phyloP scores from a whole-genome alignment of 1,140 invertebrate genomes.

The Drosophila persimilis region DNA sequence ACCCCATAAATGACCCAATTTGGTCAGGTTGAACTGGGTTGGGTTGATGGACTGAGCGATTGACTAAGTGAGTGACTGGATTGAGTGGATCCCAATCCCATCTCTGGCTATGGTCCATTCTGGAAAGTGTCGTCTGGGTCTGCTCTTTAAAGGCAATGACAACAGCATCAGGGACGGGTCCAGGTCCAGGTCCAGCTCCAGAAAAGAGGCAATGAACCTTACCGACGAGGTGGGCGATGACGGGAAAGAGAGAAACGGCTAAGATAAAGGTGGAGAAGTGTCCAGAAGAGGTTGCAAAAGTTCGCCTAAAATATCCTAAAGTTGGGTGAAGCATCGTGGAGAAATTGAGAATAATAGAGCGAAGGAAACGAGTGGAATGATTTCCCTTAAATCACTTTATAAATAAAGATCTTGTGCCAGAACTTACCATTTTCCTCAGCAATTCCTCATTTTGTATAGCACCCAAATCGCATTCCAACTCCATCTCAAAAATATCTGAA shows the following conservation, averaged over 20 bases:
- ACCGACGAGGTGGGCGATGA: too few relatives aligned
- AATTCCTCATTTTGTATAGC: constrained; percentile 89
- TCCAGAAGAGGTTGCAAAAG: too few relatives aligned
- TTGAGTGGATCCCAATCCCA: background rate
- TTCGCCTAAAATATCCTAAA: too few relatives aligned
- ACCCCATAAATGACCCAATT: constrained; percentile 78
- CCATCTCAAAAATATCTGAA: constrained; percentile 55
- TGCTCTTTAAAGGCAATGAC: constrained; percentile 37
- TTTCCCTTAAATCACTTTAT: too few relatives aligned
- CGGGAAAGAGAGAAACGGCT: too few relatives aligned
- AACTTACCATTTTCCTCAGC: constrained; percentile 88
- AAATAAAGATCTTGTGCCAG: too few relatives aligned
- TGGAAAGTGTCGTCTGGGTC: constrained; percentile 29
- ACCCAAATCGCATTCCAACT: constrained; percentile 86
- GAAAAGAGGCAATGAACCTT: constrained; percentile 32
- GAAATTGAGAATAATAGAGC: too few relatives aligned
- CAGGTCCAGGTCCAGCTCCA: constrained; percentile 4
- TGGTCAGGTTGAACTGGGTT: constrained; percentile 64
- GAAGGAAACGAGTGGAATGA: too few relatives aligned
- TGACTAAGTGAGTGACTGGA: constrained; percentile 24
- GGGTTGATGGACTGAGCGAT: constrained; percentile 10
- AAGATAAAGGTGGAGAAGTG: too few relatives aligned
- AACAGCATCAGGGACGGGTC: constrained; percentile 17
- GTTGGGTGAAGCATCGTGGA: too few relatives aligned
- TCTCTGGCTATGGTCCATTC: constrained; percentile 32